Evolutionary conservation across 2,797 vertebrate genomes (phyloP).

Genomic region (Cygnus olor): DNA sequence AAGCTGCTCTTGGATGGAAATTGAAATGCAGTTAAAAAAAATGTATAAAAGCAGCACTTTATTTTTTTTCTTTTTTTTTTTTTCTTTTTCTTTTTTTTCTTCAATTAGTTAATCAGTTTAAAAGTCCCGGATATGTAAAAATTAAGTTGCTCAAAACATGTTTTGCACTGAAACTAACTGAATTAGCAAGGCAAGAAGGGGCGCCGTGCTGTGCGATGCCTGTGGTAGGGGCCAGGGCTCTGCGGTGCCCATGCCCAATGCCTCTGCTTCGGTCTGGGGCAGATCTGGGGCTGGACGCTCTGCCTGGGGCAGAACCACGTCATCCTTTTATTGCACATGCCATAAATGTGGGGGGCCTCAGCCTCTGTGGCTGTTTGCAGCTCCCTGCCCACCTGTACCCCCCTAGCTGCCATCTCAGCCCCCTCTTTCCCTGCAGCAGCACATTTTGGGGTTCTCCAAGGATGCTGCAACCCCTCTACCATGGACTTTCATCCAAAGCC

Average conservation of each 20-base stretch:
- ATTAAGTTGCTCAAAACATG: not conserved
- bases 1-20: not conserved
- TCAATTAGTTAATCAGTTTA: not conserved
- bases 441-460: not conserved
- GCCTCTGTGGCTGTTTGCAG: not conserved
- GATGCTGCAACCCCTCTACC: not conserved
- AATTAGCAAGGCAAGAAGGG: not conserved
- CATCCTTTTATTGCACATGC: accelerated
- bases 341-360: not conserved
- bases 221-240: not conserved
- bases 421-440: not conserved
- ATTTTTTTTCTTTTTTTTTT: not conserved
- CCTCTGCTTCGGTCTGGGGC: not conserved
- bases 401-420: not conserved
- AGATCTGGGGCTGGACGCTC: not conserved
- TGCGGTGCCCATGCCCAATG: accelerated
- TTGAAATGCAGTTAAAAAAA: not conserved
- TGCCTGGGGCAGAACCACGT: not conserved
- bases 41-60: not conserved
- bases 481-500: not conserved
- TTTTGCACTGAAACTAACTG: not conserved
- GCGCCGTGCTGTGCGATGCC: accelerated
- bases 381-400: not conserved
- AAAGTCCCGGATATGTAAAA: not conserved
- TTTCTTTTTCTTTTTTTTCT: not conserved